These are phyloP conservation scores for Pelvicachromis taeniatus DNA, from an alignment of 2,113 vertebrate genomes.

Conservation along the genomic window DNA sequence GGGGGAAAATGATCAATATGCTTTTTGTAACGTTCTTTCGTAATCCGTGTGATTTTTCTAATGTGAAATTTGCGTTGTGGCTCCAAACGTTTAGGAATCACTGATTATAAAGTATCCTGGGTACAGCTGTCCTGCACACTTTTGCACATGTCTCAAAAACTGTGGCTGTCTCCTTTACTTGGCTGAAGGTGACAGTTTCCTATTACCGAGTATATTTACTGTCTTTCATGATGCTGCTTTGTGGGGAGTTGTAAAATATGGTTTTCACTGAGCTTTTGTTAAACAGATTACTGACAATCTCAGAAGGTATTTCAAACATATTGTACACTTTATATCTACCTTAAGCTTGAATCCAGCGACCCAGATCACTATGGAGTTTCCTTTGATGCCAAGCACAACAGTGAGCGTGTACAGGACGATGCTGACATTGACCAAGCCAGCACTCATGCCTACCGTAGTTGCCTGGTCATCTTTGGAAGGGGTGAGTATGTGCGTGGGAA, in stretches of 20 bases:
- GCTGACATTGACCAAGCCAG: conserved; percentile 52
- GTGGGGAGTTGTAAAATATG: fast-evolving
- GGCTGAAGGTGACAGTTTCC: not conserved
- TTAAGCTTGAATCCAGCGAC: conserved; percentile 67
- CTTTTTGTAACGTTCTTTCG: not conserved
- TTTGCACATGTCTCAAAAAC: not conserved
- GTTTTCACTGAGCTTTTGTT: not conserved
- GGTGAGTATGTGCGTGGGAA: not conserved
- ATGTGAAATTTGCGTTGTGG: fast-evolving
- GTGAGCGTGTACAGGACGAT: conserved; percentile 70
- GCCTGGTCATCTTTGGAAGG: not conserved
- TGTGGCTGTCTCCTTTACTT: not conserved
- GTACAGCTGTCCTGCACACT: not conserved
- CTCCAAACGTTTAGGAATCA: fast-evolving
- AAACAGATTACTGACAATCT: not conserved
- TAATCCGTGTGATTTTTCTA: not conserved
- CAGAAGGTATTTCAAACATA: not conserved
- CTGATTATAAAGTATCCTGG: not conserved
- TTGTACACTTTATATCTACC: conserved; percentile 17
- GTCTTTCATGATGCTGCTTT: not conserved
- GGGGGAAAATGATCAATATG: not conserved
- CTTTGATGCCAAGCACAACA: conserved; percentile 63
- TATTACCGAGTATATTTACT: fast-evolving
- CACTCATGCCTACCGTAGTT: conserved; percentile 6
- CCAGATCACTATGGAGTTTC: conserved; percentile 74